Evolutionary conservation across 2,113 vertebrate genomes (phyloP).

Genomic region (Pachypanchax playfairii): DNA sequence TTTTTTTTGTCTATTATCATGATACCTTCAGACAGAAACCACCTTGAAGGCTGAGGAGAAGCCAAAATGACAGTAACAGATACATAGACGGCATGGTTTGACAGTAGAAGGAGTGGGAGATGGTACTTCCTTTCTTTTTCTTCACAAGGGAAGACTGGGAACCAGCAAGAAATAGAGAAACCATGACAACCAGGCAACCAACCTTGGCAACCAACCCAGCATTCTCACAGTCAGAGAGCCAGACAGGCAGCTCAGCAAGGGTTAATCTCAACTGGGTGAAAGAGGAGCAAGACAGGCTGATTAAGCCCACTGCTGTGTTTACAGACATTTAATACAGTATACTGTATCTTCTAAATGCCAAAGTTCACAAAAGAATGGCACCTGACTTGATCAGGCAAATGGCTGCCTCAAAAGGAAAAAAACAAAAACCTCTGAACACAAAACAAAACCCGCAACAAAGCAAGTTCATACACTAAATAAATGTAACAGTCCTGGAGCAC

Average conservation of each 20-base stretch:
- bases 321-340: constrained; percentile 36
- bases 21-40: constrained; percentile 45
- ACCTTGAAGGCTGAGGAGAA: constrained; percentile 32
- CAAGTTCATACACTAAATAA: constrained; percentile 30
- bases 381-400: constrained; percentile 14
- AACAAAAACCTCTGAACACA: constrained; percentile 2
- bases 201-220: constrained; percentile 68
- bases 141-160: constrained; percentile 68
- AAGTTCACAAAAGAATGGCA: constrained; percentile 10
- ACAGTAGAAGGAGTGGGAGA: constrained; percentile 22
- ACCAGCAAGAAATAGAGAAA: constrained; percentile 73
- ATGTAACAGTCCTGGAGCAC: constrained; percentile 32
- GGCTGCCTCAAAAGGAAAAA: constrained; percentile 15
- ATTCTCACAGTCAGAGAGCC: constrained; percentile 66
- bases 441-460: constrained; percentile 26
- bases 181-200: constrained; percentile 80
- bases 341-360: constrained; percentile 29
- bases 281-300: constrained; percentile 35
- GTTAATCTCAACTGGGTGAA: constrained; percentile 66
- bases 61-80: constrained; percentile 27
- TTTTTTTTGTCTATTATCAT: constrained; percentile 31
- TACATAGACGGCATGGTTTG: not conserved
- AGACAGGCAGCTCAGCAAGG: constrained; percentile 63
- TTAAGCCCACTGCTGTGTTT: constrained; percentile 37
- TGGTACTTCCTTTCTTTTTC: constrained; percentile 41